Evolutionary conservation across 2,797 vertebrate genomes (phyloP).

Genomic region (Protosalanx chinensis): DNA sequence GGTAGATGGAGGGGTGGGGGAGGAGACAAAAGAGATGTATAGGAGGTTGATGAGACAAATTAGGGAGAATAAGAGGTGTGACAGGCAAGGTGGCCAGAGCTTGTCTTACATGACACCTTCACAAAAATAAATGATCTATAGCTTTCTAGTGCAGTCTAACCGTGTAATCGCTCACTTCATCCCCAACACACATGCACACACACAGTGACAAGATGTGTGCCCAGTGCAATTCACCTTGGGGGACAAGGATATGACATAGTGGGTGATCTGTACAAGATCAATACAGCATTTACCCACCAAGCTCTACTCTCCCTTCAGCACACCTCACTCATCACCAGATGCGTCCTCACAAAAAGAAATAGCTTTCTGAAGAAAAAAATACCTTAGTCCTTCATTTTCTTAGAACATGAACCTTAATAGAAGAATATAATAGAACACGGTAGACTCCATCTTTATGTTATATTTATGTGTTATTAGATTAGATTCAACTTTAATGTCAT

Average conservation of each 20-base stretch:
- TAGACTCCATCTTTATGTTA: constrained; percentile 17
- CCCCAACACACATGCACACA: constrained; percentile 2
- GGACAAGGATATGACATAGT: background rate
- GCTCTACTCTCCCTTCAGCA: background rate
- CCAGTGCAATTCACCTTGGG: background rate
- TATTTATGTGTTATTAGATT: no score
- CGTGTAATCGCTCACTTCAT: background rate
- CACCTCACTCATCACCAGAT: background rate
- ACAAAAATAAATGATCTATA: constrained; percentile 30
- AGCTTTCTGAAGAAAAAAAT: background rate
- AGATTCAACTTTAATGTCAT: no score
- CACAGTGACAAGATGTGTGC: background rate
- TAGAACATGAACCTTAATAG: background rate
- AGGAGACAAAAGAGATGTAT: background rate
- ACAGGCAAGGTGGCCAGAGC: constrained; percentile 32
- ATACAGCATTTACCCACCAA: background rate
- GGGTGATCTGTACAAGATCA: background rate
- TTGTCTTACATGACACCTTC: constrained; percentile 45
- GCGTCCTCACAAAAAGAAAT: background rate
- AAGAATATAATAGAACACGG: background rate
- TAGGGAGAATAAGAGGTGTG: background rate
- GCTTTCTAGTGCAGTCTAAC: constrained; percentile 11
- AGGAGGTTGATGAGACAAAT: background rate
- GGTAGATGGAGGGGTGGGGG: background rate
- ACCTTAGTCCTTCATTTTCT: background rate